Conservation (phyloP, 2,888 invertebrate genomes). For the Antitype chi region DNA sequence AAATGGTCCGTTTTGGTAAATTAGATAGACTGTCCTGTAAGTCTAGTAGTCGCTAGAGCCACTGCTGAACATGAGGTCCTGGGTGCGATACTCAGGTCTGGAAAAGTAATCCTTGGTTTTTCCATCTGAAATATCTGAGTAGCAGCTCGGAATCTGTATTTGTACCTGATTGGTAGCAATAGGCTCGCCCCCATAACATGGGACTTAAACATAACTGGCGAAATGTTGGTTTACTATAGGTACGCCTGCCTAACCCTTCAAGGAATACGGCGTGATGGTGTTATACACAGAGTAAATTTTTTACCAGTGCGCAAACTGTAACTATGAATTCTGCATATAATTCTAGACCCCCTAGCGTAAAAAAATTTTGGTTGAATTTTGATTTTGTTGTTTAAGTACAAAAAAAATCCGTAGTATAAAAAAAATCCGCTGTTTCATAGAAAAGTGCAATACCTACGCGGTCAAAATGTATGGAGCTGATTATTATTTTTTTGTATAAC, state of each 20-base stretch:
- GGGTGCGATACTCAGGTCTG: background rate
- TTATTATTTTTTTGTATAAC: too few species aligned
- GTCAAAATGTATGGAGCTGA: too few species aligned
- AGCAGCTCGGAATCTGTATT: background rate
- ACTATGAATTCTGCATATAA: too few species aligned
- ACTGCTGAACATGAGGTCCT: background rate
- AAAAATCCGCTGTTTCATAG: too few species aligned
- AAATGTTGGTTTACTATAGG: background rate
- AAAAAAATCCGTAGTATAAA: too few species aligned
- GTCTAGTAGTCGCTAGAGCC: background rate
- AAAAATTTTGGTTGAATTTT: too few species aligned
- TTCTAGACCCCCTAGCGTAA: too few species aligned
- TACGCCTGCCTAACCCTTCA: background rate
- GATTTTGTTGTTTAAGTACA: too few species aligned
- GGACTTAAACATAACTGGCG: background rate
- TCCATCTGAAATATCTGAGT: background rate
- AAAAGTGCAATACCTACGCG: too few species aligned
- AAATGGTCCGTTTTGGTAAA: background rate
- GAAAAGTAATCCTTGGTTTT: background rate
- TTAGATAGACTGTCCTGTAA: background rate
- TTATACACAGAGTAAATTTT: too few species aligned
- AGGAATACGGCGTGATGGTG: background rate
- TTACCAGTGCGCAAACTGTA: too few species aligned
- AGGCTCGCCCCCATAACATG: background rate
- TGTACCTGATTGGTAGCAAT: background rate